Evolutionary conservation across 2,888 invertebrate genomes (phyloP), one percentile per base, ranked within the genome.

Genomic region (Tetanocera ferruginea): DNA sequence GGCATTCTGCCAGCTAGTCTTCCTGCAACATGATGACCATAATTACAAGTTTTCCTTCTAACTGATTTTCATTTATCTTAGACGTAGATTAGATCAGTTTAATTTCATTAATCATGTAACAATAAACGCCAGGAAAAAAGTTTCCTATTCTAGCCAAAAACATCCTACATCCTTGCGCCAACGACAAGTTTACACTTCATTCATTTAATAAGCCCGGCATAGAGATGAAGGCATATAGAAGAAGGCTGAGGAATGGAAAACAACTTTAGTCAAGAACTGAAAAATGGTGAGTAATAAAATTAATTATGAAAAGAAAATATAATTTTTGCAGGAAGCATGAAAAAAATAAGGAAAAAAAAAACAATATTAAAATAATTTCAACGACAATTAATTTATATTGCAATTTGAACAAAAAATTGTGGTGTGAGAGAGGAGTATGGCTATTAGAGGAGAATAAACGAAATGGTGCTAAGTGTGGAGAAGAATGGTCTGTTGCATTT

Each of bases 381-480:
- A 1, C 23, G 17, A 52, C 8, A 64, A 66, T 52, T 55, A 66
- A 34, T 64, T 66, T 66, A 31, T 17, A 74, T 64, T 49, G 52
- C 52, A 19, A 19, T 55, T 43, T 23, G 19, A 3, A 55, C 19
- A 19, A 55, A 55, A 55, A 19, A 9, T 14, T 37, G 23, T 37
- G 43, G 3, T 25, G 64, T 34, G 31, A 6, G 23, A n/a, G 60
- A n/a, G 19, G 34, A n/a, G n/a, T n/a, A n/a, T 34, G 9, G 17
- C 9, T 34, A 19, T 19, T 64, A 14, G 43, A 25, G 8, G 49
- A 8, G 11, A 9, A 51, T 51, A 64, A 19, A 62, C 34, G 14
- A 43, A 43, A 43, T 11, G 11, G 2, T 43, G 43, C 1, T 1
- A 43, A 43, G 11, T 11, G 14, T 4, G 5, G 31, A 4, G 14